These are phyloP conservation scores for Heterodera schachtii DNA, from an alignment of 1,140 invertebrate genomes.

Conservation along the genomic window DNA sequence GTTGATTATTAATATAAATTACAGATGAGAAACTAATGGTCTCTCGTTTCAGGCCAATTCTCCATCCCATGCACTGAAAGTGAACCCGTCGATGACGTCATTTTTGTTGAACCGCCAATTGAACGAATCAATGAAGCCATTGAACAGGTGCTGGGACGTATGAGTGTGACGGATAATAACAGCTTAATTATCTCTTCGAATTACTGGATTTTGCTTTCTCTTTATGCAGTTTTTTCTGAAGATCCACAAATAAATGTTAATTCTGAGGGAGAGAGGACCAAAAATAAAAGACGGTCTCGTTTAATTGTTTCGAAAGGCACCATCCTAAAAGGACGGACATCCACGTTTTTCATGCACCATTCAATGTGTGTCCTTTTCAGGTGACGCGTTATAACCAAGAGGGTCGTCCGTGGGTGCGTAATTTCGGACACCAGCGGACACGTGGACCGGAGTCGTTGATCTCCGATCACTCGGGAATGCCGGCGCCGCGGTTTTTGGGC, in stretches of 20 bases:
- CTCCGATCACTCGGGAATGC: constrained; percentile 24
- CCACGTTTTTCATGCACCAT: no score
- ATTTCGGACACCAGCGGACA: constrained; percentile 30
- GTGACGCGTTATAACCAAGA: constrained; percentile 56
- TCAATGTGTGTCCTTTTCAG: constrained; percentile 1
- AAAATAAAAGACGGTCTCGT: no score
- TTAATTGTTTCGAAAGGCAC: no score
- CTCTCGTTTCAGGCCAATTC: constrained; percentile 47
- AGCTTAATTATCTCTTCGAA: no score
- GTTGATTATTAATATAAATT: no score
- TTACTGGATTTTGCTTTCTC: no score
- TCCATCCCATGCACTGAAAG: constrained; percentile 52
- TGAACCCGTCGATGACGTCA: constrained; percentile 58
- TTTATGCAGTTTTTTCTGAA: no score
- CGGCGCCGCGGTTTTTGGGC: constrained; percentile 15
- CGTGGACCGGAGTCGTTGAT: constrained; percentile 26
- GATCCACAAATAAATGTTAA: no score
- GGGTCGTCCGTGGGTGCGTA: constrained; percentile 54
- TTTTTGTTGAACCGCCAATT: constrained; percentile 57
- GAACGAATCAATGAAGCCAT: constrained; percentile 56
- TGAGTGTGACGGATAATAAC: no score
- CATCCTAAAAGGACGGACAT: no score
- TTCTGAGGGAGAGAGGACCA: no score
- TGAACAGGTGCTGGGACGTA: constrained; percentile 42
- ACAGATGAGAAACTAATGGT: no score